Conservation (phyloP, 2,113 vertebrate genomes). For the Gavialis gangeticus region DNA sequence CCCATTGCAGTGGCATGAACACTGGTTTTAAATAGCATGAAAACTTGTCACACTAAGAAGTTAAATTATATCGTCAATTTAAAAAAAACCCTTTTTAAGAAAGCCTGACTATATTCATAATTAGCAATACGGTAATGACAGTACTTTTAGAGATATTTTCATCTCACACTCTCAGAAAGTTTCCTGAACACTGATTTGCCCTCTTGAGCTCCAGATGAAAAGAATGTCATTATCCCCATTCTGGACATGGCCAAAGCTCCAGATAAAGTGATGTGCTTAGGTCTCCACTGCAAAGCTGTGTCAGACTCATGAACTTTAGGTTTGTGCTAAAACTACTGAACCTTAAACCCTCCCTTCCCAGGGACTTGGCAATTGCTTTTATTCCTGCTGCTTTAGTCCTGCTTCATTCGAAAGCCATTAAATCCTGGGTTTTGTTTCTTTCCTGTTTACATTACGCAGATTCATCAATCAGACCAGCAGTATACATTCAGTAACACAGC, state of each 20-base stretch:
- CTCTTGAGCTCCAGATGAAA: not conserved
- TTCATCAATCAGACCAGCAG: not conserved
- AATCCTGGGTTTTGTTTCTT: not conserved
- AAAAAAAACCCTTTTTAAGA: conserved; percentile 27
- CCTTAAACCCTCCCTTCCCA: not conserved
- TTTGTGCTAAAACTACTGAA: not conserved
- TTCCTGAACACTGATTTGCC: not conserved
- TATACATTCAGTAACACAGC: not conserved
- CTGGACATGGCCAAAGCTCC: not conserved
- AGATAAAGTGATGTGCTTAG: not conserved
- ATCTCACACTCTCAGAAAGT: not conserved
- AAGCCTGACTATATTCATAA: conserved; percentile 5
- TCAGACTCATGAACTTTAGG: not conserved
- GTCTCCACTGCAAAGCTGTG: not conserved
- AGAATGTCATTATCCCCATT: not conserved
- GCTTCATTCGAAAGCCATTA: not conserved
- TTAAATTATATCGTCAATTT: conserved; percentile 29
- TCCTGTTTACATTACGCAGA: not conserved
- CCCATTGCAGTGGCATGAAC: conserved; percentile 15
- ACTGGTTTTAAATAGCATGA: conserved; percentile 49
- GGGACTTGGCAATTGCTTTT: not conserved
- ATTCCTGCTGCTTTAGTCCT: not conserved
- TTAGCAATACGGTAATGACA: conserved; percentile 10
- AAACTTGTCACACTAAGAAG: conserved; percentile 7
- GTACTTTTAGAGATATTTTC: not conserved